Base-by-base conservation (phyloP, 2,113 vertebrate genomes). In the Sardina pilchardus region DNA sequence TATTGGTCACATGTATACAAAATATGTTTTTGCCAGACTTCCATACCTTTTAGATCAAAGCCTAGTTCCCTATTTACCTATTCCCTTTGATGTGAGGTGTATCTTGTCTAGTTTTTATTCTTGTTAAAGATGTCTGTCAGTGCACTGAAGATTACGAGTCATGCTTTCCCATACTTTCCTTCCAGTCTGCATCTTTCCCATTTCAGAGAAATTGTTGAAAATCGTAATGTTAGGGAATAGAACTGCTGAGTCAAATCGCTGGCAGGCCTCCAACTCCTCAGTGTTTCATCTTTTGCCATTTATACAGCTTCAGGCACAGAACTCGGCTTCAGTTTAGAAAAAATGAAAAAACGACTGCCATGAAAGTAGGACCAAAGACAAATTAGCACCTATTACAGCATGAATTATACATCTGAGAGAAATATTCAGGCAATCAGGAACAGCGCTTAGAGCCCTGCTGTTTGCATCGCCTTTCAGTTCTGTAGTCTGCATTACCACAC, bases 341-440 rank as follows among this genome's bases (percentile, higher is more conserved):
- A 56, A 56, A 56, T 12, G 12, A 91, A 88, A 89, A 86, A 85
- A 8, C 67, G 84, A n/a, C 67, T 86, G 89, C 87, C 89, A 81
- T 89, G 86, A 89, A 88, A 88, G 85, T 87, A 39, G 86, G 81
- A 81, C 82, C 83, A 88, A 82, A 82, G 75, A 91, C 85, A 88
- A 89, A 92, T 92, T 88, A 92, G 44, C 83, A 87, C 85, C 87
- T 56, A 84, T 90, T 92, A 90, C 84, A 43, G 86, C 50, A 91
- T 92, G 43, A 92, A 92, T 92, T 91, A 93, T 91, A 89, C 89
- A 90, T 91, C 82, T 91, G 90, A 90, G 90, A 94, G 84, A 92
- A 93, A 91, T 88, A 90, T 93, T 92, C 59, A 93, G 92, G 87
- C 91, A 84, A 84, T 83, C 71, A 59, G 81, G 82, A 26, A 86